These are phyloP conservation scores for Ailurus styani DNA, from an alignment of 2,113 vertebrate species.

Conservation along the genomic window DNA sequence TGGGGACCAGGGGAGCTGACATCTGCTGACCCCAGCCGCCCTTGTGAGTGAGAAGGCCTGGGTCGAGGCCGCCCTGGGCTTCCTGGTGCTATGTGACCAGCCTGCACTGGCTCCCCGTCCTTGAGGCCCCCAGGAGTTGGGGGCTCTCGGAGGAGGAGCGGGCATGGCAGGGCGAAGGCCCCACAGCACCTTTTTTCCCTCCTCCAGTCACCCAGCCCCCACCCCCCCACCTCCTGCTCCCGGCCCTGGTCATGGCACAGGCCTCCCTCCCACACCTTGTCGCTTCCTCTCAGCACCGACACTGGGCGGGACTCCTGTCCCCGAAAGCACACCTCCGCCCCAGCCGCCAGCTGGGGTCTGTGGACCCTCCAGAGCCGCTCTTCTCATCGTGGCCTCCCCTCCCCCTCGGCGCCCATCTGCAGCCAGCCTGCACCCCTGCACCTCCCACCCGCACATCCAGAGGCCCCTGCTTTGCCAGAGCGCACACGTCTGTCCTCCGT, in stretches of 20 bases:
- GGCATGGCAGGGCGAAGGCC: rapidly evolving
- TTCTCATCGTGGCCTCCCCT: background rate
- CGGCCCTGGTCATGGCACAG: background rate
- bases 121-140: background rate
- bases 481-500: no score
- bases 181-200: background rate
- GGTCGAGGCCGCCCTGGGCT: background rate
- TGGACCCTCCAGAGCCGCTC: background rate
- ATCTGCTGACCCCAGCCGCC: rapidly evolving
- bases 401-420: background rate
- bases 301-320: background rate
- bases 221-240: no score
- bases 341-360: background rate
- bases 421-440: background rate
- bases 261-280: background rate
- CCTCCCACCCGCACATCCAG: background rate
- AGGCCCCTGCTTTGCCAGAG: background rate
- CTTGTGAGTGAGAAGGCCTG: background rate
- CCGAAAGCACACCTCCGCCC: no score
- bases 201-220: rapidly evolving
- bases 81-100: background rate
- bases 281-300: background rate
- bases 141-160: background rate
- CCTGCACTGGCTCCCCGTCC: rapidly evolving
- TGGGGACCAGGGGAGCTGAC: background rate